Evolutionary conservation across 2,888 invertebrate genomes (phyloP).

Genomic region (Pristionchus entomophagus): DNA sequence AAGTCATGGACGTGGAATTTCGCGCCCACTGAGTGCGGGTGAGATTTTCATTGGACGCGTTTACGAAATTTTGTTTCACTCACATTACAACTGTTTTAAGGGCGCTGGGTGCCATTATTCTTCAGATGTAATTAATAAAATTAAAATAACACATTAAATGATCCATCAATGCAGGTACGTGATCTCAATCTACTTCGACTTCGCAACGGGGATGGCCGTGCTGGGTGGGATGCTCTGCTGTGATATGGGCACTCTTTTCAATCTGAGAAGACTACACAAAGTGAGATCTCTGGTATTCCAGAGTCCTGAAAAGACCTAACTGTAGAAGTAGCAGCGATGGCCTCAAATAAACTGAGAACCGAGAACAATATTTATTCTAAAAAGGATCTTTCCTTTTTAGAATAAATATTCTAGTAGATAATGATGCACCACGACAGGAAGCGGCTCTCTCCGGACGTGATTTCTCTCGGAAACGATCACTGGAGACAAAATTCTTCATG

Average conservation of each 20-base stretch:
- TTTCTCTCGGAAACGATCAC: neutral
- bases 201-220: slow-evolving; percentile 55
- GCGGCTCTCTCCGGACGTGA: neutral
- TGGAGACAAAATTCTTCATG: slow-evolving; percentile 36
- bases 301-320: no score
- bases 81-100: no score
- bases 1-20: slow-evolving; percentile 55
- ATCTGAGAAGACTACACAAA: slow-evolving; percentile 10
- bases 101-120: no score
- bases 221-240: slow-evolving; percentile 53
- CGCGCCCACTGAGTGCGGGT: slow-evolving; percentile 54
- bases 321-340: no score
- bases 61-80: neutral
- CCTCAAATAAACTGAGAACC: no score
- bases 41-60: neutral
- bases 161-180: neutral
- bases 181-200: slow-evolving; percentile 56
- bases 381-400: no score
- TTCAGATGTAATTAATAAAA: no score
- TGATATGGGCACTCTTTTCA: slow-evolving; percentile 54
- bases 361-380: no score
- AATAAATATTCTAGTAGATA: neutral
- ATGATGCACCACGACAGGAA: neutral
- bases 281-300: neutral
- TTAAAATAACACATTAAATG: neutral